phyloP scores from a whole-genome alignment of 2,797 vertebrate species.

The Gambusia yucatana region DNA sequence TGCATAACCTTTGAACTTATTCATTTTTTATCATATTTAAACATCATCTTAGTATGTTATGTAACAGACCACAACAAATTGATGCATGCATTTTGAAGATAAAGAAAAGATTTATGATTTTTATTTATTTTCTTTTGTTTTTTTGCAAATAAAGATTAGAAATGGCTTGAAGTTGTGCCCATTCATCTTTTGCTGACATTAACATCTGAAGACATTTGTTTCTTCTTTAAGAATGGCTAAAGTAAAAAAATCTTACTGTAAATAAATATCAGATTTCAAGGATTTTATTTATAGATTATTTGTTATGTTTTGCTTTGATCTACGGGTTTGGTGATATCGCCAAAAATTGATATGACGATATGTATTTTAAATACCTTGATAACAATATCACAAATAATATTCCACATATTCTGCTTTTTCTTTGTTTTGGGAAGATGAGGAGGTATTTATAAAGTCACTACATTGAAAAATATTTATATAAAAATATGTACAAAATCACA shows the following conservation, averaged over 20 bases:
- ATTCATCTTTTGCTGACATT: not conserved
- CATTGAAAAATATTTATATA: no score
- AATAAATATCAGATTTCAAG: no score
- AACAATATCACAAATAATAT: no score
- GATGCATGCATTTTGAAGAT: not conserved
- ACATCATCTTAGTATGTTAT: not conserved
- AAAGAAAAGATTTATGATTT: not conserved
- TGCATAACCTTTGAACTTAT: not conserved
- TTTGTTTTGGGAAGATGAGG: no score
- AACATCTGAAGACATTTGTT: not conserved
- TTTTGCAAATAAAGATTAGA: not conserved
- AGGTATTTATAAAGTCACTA: no score
- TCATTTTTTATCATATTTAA: not conserved
- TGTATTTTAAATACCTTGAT: no score
- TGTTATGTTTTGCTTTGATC: not conserved
- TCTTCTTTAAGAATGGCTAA: not conserved
- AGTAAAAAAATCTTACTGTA: not conserved
- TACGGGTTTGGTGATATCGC: no score
- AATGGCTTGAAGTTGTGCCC: not conserved
- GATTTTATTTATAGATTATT: no score
- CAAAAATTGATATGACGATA: no score
- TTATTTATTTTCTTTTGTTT: not conserved
- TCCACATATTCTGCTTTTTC: no score
- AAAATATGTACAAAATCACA: no score
- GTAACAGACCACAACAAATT: not conserved